Base-by-base conservation (phyloP, 2,797 vertebrate species). In the Sebastolobus altivelis region DNA sequence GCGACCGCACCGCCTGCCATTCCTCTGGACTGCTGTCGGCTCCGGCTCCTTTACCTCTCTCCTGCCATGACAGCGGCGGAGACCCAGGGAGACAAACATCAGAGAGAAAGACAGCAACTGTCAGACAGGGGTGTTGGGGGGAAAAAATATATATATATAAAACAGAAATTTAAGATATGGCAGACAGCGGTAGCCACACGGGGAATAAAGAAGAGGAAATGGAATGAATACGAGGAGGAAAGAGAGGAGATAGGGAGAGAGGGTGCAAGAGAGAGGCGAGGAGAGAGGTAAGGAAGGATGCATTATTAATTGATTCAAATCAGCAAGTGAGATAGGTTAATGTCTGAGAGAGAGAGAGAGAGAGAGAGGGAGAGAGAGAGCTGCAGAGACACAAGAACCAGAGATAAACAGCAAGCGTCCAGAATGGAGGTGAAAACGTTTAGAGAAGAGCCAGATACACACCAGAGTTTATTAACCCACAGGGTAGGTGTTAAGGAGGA, bases 1-100 rank as follows among this genome's bases (percentile, higher is more conserved):
- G 77, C 96, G 97, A 55, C 96, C 97, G 67, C 96, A 97, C 38
- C 94, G 94, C 84, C 96, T 94, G 83, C 95, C 94, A 56, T 95
- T 84, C 61, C 89, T 91, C 78, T 94, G 93, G 11, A 94, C 81
- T 3, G 89, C 87, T 2, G 82, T 95, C 79, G 92, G 79, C 84
- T 97, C 96, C 0, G 89, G 62, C 1, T 91, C 93, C 80, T 95
- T 96, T 25, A 86, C 74, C 43, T 97, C 95, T 75, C 94, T 85
- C 73, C 95, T 96, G 88, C 66, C 61, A 67, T 75, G 82, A 83
- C 88, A 88, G 88, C 38, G 16, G 77, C n/a, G 67, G 56, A 87
- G 20, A 82, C 84, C 83, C 77, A 37, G 70, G 16, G 84, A 83
- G 82, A 87, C 70, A 84, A 86, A 87, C 61, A 87, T 89, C 68